Conservation (phyloP, 2,888 invertebrate genomes). For the Auanema freiburgensis region DNA sequence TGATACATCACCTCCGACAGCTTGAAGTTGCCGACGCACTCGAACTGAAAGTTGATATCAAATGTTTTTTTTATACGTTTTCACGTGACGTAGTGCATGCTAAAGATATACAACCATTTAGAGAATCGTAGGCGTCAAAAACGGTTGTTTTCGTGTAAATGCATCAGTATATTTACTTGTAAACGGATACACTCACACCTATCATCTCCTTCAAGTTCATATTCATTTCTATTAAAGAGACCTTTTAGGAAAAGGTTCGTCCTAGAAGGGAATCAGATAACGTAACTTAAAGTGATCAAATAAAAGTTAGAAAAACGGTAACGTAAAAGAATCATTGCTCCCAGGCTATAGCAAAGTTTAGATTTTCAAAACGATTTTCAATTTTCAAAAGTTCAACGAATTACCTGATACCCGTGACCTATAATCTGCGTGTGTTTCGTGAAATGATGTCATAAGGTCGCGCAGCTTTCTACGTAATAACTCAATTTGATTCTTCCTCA, state of each 20-base stretch:
- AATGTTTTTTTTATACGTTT: too few relatives aligned
- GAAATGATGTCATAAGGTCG: conserved; percentile 52
- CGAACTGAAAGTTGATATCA: conserved; percentile 37
- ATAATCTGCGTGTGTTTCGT: conserved; percentile 58
- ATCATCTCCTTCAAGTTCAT: too few relatives aligned
- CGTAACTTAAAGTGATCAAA: too few relatives aligned
- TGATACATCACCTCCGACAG: conserved; percentile 53
- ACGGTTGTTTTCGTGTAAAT: not conserved
- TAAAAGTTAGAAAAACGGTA: too few relatives aligned
- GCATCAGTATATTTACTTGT: too few relatives aligned
- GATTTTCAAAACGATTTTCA: too few relatives aligned
- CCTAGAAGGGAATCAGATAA: too few relatives aligned
- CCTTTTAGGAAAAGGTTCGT: too few relatives aligned
- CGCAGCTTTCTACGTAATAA: conserved; percentile 48
- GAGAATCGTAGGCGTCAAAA: not conserved
- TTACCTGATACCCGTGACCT: conserved; percentile 57
- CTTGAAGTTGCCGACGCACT: conserved; percentile 57
- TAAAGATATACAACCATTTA: not conserved
- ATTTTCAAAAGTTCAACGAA: conserved; percentile 6
- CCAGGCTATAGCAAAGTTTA: too few relatives aligned
- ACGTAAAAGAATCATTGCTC: too few relatives aligned
- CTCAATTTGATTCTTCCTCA: conserved; percentile 57
- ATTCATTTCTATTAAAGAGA: too few relatives aligned
- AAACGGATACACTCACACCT: too few relatives aligned
- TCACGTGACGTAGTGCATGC: not conserved